Percentiles rank a stretch among this genome's conserved stretches.
These are phyloP conservation scores for Eubasilissa splendida DNA, from an alignment of 2,888 invertebrate genomes.

Conservation along the genomic window DNA sequence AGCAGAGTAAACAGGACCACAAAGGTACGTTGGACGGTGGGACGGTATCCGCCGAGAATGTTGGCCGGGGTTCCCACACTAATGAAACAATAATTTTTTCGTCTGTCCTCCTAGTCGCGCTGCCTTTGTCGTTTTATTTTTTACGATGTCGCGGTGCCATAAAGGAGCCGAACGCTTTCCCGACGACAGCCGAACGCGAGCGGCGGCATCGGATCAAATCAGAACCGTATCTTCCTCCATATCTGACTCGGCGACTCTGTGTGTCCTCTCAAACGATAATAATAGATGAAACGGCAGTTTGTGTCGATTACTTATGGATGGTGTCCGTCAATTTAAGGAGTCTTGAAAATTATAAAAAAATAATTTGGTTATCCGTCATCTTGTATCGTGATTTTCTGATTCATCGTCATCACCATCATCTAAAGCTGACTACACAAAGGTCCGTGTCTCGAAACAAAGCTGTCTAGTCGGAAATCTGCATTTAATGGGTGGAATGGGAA, in stretches of 20 bases:
- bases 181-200: slow-evolving; percentile 35
- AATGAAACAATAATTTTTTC: slow-evolving; percentile 57
- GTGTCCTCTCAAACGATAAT: slow-evolving; percentile 9
- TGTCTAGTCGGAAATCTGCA: too few species aligned
- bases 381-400: not conserved
- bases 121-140: slow-evolving; percentile 50
- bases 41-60: not conserved
- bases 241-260: slow-evolving; percentile 35
- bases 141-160: slow-evolving; percentile 50
- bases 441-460: too few species aligned
- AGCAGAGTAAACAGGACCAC: slow-evolving; percentile 28
- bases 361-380: not conserved
- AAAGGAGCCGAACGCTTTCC: slow-evolving; percentile 45
- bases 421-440: too few species aligned
- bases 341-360: not conserved
- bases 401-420: too few species aligned
- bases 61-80: slow-evolving; percentile 54
- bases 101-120: slow-evolving; percentile 43
- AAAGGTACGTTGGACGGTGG: not conserved
- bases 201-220: slow-evolving; percentile 42
- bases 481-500: too few species aligned
- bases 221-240: slow-evolving; percentile 29
- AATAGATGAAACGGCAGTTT: slow-evolving; percentile 23
- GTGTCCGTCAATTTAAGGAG: slow-evolving; percentile 6
- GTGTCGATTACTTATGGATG: slow-evolving; percentile 13